Conservation (phyloP, 53 echinoderm and acorn worm genomes). For the Glandiceps talaboti region DNA sequence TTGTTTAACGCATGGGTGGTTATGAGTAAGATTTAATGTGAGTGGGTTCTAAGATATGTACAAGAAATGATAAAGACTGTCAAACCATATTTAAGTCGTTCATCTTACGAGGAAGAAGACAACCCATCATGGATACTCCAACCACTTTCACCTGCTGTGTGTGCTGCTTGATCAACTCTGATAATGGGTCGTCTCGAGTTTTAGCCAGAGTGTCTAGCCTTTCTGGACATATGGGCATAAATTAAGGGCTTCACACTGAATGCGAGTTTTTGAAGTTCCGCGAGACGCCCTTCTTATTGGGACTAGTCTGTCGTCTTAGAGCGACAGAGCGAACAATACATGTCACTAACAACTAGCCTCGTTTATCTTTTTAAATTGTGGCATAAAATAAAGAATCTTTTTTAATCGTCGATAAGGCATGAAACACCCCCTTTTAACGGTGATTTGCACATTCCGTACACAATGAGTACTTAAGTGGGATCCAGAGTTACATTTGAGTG, state of each 20-base stretch:
- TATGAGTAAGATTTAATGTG: too few species aligned
- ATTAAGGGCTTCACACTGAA: background rate
- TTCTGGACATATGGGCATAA: background rate
- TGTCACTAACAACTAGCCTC: background rate
- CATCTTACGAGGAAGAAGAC: too few species aligned
- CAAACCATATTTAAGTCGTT: too few species aligned
- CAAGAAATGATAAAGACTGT: too few species aligned
- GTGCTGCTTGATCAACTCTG: background rate
- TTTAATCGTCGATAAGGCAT: background rate
- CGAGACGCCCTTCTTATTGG: background rate
- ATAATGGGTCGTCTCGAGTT: background rate
- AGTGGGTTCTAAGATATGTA: too few species aligned
- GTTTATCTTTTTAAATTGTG: background rate
- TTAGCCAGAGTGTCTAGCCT: background rate
- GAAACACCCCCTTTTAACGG: background rate
- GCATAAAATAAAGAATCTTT: background rate
- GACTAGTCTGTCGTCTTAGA: background rate
- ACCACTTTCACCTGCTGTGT: background rate
- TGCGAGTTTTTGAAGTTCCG: background rate
- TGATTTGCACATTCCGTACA: background rate
- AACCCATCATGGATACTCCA: too few species aligned
- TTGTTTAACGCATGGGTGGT: too few species aligned
- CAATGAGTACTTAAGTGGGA: background rate
- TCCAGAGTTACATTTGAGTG: background rate
- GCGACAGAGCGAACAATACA: background rate